Evolutionary conservation across 64 coral and sea anemone genomes (phyloP), one percentile per base, ranked within the genome.

Genomic region (Montipora efflorescens): DNA sequence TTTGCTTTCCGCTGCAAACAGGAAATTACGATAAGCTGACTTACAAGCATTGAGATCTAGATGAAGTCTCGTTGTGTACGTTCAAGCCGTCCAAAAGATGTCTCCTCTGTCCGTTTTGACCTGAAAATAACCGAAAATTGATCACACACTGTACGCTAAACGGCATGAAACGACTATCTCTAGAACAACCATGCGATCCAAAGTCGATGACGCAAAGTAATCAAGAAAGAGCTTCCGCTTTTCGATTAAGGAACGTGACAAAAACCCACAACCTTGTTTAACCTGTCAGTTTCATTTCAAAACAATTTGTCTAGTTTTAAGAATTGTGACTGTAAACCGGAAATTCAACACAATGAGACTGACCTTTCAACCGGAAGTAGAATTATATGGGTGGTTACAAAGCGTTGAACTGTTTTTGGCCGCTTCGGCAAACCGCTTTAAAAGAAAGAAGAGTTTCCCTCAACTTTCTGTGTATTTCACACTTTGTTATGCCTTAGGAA

Each of bases 401-500:
- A 86, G 82, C 66, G 21, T 11, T 86, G 11, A 50, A 50, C 62
- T 86, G 82, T 86, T 86, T 86, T 70, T 7, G 4, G 43, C 82
- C 64, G 64, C 64, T 86, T 64, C 62, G 8, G 67, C 19, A 48
- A 47, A 50, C 47, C 66, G 62, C 73, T 50, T 18, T 72, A 19
- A 14, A 28, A 84, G 43, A 68, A 36, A 36, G 81, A 84, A 84
- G 59, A 64, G 19, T 72, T 86, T 12, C 46, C 2, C 10, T 4
- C 0, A 78, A 78, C 45, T 85, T 86, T 86, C 45, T n/a, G 19
- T 72, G 19, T 49, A 71, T 86, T 86, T 43, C 8, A 0, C 9
- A 8, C 44, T n/a, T 62, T 72, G 19, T 21, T 86, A 71, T 70
- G 82, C 82, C n/a, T 45, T 10, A 72, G 15, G 44, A 86, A 86